phyloP scores from a whole-genome alignment of 2,888 invertebrate species.

The Biston betularia region DNA sequence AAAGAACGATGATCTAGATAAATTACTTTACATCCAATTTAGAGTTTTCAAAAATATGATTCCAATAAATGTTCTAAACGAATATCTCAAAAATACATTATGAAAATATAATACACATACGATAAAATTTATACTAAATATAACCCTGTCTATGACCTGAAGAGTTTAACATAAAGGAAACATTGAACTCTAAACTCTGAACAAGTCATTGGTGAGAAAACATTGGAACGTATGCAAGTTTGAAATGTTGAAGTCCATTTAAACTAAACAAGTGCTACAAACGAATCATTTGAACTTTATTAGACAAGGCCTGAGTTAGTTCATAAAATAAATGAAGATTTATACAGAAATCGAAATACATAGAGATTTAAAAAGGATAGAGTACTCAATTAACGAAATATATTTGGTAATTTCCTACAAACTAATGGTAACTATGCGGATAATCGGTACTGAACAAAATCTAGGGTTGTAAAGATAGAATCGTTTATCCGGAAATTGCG shows the following conservation, averaged over 20 bases:
- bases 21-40: constrained; percentile 80
- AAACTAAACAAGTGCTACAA: constrained; percentile 27
- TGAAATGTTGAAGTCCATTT: constrained; percentile 30
- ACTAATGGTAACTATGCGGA: constrained; percentile 42
- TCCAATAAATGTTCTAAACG: constrained; percentile 84
- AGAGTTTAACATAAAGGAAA: constrained; percentile 78
- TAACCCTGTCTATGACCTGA: constrained; percentile 87
- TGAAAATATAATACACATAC: constrained; percentile 86
- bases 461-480: constrained; percentile 30
- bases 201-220: constrained; percentile 76
- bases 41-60: constrained; percentile 84
- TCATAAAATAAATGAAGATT: constrained; percentile 69
- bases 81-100: constrained; percentile 85
- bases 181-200: constrained; percentile 77
- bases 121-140: constrained; percentile 86
- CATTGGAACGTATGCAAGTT: constrained; percentile 45
- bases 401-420: constrained; percentile 43
- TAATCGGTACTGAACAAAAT: constrained; percentile 32
- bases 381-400: constrained; percentile 23
- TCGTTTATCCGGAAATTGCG: constrained; percentile 15
- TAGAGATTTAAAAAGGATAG: constrained; percentile 4
- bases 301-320: constrained; percentile 74
- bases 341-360: constrained; percentile 43
- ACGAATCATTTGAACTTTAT: constrained; percentile 49
- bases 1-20: constrained; percentile 75